phyloP scores from a whole-genome alignment of 2,113 vertebrate species.

The Eulemur macaco region DNA sequence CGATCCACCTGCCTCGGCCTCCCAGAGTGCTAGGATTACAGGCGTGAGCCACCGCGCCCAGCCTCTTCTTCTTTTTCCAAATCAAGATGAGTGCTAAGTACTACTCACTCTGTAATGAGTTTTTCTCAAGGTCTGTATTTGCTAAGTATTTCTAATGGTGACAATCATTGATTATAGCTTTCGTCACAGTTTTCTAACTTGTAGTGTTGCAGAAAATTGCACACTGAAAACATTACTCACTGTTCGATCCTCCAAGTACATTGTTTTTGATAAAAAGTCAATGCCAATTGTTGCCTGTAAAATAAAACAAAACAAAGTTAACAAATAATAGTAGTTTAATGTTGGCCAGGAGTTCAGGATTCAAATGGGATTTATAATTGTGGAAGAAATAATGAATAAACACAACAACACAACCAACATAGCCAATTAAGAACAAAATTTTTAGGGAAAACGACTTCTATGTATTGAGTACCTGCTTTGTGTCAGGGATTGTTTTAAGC shows the following conservation, averaged over 20 bases:
- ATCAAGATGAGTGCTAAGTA: conserved; percentile 7
- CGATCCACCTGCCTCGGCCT: no score
- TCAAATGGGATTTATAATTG: conserved; percentile 24
- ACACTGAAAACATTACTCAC: conserved; percentile 88
- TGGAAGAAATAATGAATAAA: conserved; percentile 51
- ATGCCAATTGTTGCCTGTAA: conserved; percentile 98
- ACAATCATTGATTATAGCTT: conserved; percentile 22
- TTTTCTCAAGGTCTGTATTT: conserved; percentile 29
- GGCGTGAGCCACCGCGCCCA: no score
- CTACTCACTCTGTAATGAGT: background rate
- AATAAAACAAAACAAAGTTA: conserved; percentile 44
- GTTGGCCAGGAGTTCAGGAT: background rate
- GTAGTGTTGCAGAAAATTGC: conserved; percentile 36
- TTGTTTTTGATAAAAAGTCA: conserved; percentile 99
- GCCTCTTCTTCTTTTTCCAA: conserved; percentile 26
- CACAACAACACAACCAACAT: background rate
- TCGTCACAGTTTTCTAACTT: conserved; percentile 10
- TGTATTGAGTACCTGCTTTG: background rate
- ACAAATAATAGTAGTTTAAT: conserved; percentile 10
- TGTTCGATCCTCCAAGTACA: conserved; percentile 99
- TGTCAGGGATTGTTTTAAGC: background rate
- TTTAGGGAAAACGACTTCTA: conserved; percentile 18
- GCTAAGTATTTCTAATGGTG: conserved; percentile 42
- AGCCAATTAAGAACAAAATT: conserved; percentile 1
- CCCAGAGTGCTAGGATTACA: no score